Evolutionary conservation across 1,140 invertebrate species (phyloP), one percentile per base, ranked within the genome.

Genomic region (Neoseiulus cucumeris): DNA sequence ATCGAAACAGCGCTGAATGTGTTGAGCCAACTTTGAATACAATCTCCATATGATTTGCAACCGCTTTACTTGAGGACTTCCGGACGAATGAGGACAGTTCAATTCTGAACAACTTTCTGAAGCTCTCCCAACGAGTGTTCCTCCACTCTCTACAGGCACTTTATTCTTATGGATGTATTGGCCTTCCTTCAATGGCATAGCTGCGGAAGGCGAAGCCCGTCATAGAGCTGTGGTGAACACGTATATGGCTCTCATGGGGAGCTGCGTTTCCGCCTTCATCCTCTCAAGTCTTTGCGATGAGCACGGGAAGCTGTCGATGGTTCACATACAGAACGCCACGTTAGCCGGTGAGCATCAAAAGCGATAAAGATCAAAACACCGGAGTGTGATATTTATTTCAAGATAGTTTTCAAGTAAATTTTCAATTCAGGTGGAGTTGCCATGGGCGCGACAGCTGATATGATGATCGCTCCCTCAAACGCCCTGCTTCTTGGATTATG

Each of bases 91-190:
- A n/a, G n/a, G n/a, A n/a, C n/a, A n/a, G n/a, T n/a, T n/a, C n/a
- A n/a, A n/a, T n/a, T n/a, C n/a, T n/a, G n/a, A n/a, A n/a, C n/a
- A n/a, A n/a, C n/a, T n/a, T n/a, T n/a, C n/a, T n/a, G n/a, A n/a
- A n/a, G n/a, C n/a, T n/a, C n/a, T n/a, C n/a, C n/a, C n/a, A n/a
- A n/a, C n/a, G n/a, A n/a, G n/a, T n/a, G n/a, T n/a, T n/a, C n/a
- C n/a, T n/a, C n/a, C n/a, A n/a, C n/a, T n/a, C n/a, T n/a, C n/a
- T n/a, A n/a, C 72, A 91, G 88, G 89, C 67, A 91, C 91, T 0
- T 76, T 93, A 17, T 95, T 96, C 74, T 80, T 97, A 14, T 96
- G 90, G 91, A 78, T 94, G 64, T 96, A 88, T 75, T 96, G 91
- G 91, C 93, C 93, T 1, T 91, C 88, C 68, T 96, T 96, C 76